These are phyloP conservation scores for Rhinatrema bivittatum DNA, from an alignment of 2,797 vertebrate species.

Conservation along the genomic window DNA sequence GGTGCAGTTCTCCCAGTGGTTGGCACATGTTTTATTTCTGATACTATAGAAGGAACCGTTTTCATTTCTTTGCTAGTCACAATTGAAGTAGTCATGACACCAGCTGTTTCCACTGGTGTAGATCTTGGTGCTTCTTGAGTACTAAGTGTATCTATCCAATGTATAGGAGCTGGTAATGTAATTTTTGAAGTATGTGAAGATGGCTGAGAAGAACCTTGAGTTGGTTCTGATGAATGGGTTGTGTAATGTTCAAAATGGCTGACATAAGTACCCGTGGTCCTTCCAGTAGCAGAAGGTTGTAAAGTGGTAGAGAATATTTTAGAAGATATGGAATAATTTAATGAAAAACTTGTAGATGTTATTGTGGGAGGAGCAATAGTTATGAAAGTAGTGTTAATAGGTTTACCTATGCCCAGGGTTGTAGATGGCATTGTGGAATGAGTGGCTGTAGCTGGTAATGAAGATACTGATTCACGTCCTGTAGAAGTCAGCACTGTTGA, in stretches of 20 bases:
- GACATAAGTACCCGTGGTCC: conserved; percentile 15
- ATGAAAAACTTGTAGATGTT: conserved; percentile 26
- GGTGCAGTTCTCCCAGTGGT: conserved; percentile 7
- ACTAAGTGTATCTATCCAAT: not conserved
- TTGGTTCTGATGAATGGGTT: conserved; percentile 7
- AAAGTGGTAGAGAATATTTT: conserved; percentile 4
- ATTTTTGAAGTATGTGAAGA: not conserved
- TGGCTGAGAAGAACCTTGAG: conserved; percentile 17
- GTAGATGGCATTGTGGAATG: conserved; percentile 2
- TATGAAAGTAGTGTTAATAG: conserved; percentile 23
- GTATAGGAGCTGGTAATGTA: conserved; percentile 16
- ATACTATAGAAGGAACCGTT: conserved; percentile 15
- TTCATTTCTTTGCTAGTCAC: conserved; percentile 11
- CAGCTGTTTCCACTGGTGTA: not conserved
- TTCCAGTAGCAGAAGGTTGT: conserved; percentile 11
- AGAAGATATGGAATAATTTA: no score
- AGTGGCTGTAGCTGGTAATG: conserved; percentile 3
- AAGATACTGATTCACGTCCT: conserved; percentile 17
- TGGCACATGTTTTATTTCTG: conserved; percentile 23
- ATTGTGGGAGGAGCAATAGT: conserved; percentile 12
- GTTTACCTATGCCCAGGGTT: not conserved
- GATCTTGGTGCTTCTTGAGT: conserved; percentile 11
- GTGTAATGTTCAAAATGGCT: conserved; percentile 8
- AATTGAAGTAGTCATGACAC: conserved; percentile 2
- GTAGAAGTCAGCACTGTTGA: conserved; percentile 12